These are phyloP conservation scores for Pomatostomus ruficeps DNA, from an alignment of 2,113 vertebrate species.

Conservation along the genomic window DNA sequence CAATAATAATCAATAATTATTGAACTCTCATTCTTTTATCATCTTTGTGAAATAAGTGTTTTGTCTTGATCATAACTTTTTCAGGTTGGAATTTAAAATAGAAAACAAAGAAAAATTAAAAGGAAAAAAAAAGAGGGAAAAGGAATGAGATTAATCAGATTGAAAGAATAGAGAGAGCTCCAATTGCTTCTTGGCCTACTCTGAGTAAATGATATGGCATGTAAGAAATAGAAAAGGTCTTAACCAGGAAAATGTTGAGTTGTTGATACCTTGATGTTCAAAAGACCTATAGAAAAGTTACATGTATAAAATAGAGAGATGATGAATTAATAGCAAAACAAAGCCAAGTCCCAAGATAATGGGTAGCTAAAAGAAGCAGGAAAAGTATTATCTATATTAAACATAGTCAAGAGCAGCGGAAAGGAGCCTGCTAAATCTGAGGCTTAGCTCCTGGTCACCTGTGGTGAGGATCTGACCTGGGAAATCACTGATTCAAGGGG, in stretches of 20 bases:
- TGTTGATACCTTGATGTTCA: not conserved
- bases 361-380: not conserved
- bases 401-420: not conserved
- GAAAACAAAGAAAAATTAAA: not conserved
- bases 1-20: not conserved
- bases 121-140: not conserved
- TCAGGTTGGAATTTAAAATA: not conserved
- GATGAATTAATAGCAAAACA: not conserved
- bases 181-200: not conserved
- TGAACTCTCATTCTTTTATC: not conserved
- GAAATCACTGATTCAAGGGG: not conserved
- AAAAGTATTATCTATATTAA: not conserved
- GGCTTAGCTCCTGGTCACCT: not conserved
- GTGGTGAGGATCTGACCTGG: not conserved
- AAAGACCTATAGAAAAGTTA: not conserved
- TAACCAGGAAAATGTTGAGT: not conserved
- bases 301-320: not conserved
- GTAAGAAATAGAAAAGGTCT: not conserved
- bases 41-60: not conserved
- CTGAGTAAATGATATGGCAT: not conserved
- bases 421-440: not conserved
- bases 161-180: not conserved
- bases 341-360: not conserved
- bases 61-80: not conserved
- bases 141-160: not conserved